Evolutionary conservation across 2,797 vertebrate genomes (phyloP).

Genomic region (Anableps anableps): DNA sequence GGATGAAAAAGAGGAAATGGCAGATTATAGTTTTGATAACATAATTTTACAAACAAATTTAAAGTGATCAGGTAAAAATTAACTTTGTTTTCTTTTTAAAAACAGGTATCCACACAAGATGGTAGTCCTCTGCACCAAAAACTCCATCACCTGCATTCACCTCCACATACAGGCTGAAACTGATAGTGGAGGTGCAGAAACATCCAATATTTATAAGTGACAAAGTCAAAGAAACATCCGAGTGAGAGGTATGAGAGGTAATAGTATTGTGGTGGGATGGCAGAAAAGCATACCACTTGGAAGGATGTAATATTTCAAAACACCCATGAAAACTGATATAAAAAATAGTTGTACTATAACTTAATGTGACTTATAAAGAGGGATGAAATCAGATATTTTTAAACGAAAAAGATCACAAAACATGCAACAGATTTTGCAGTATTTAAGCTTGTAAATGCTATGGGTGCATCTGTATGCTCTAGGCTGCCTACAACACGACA

Average conservation of each 20-base stretch:
- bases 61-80: neutral
- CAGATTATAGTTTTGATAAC: neutral
- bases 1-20: neutral
- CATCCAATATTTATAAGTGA: neutral
- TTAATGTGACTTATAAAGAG: neutral
- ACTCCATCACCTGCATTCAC: neutral
- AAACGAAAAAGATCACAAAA: neutral
- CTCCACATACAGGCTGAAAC: neutral
- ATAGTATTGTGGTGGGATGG: neutral
- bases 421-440: neutral
- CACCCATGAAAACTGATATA: neutral
- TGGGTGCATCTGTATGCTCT: constrained; percentile 36
- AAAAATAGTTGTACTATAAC: neutral
- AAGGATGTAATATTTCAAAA: neutral
- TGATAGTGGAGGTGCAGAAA: neutral
- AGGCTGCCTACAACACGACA: constrained; percentile 42
- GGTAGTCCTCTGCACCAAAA: neutral
- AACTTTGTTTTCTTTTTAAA: neutral
- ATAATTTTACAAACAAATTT: neutral
- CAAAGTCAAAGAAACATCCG: neutral
- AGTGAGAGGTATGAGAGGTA: neutral
- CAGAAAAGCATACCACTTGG: neutral
- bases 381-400: neutral
- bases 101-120: neutral
- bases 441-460: neutral